Base-by-base conservation (phyloP, 1,140 invertebrate species). In the Aphidius gifuensis region DNA sequence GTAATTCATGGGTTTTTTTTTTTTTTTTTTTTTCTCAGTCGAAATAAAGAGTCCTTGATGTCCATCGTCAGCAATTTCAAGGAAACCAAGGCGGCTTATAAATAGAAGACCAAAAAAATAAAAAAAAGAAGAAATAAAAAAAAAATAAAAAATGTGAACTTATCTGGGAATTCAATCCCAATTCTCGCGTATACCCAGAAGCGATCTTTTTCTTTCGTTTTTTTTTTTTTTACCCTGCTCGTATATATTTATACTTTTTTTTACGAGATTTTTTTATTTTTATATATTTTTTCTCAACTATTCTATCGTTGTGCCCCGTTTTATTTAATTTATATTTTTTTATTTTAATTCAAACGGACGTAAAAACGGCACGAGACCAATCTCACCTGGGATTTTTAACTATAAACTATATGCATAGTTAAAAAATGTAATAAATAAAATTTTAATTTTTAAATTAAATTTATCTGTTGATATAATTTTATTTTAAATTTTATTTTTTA, bases 161-260 rank as follows among this genome's bases (percentile, higher is more conserved):
- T 49, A 43, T 64, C 53, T 42, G 40, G 64, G 58, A 65, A 65
- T 51, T 58, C 55, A 59, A 65, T 11, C 61, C 64, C 60, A 47
- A 61, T 9, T 44, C 62, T 48, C 39, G 57, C 51, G 58, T 59
- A 54, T 48, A 58, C 55, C 51, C 50, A 60, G 58, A 64, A 64
- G 57, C 56, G 56, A 58, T 63, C 55, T 58, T 65, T 61, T 65
- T 61, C 54, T 61, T 58, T 58, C 9, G 7, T 43, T 42, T 55
- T 2, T 57, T 57, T 45, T 57, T 57, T 38, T 45, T 9, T 32
- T 38, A 9, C 38, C 9, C 55, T 47, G 39, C 9, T 58, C 55
- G 21, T 45, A 46, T 16, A 16, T 16, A 16, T 16, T 16, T 16
- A 16, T 32, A 32, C 23, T 32, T 32, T 32, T 32, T 32, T 32